These are phyloP conservation scores for Drosophila anomalata DNA, from an alignment of 2,888 invertebrate species.

Conservation along the genomic window DNA sequence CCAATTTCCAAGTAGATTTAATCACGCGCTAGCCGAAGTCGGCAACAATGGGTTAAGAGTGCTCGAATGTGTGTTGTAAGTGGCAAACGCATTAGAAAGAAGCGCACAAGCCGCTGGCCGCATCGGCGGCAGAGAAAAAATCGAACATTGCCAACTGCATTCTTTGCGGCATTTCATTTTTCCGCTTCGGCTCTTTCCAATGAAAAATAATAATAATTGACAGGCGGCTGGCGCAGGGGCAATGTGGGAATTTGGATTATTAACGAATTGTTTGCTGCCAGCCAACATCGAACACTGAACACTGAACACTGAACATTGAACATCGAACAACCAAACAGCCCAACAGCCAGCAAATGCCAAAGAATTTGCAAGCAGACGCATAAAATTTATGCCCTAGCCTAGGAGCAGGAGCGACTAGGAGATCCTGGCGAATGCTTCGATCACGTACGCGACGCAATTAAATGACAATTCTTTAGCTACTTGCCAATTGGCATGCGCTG, in stretches of 20 bases:
- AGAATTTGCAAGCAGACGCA: conserved; percentile 71
- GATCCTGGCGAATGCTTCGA: conserved; percentile 77
- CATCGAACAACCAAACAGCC: conserved; percentile 10
- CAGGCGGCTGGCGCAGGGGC: conserved; percentile 66
- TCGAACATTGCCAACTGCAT: conserved; percentile 30
- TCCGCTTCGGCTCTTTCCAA: conserved; percentile 72
- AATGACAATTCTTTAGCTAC: conserved; percentile 82
- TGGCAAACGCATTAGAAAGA: conserved; percentile 72
- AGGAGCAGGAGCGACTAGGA: conserved; percentile 8
- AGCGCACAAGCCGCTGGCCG: conserved; percentile 12
- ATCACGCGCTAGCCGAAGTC: conserved; percentile 65
- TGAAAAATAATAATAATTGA: conserved; percentile 79
- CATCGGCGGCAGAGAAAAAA: conserved; percentile 5
- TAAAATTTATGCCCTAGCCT: conserved; percentile 69
- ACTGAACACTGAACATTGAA: conserved; percentile 15
- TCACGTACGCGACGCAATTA: conserved; percentile 83
- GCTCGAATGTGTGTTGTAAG: conserved; percentile 54
- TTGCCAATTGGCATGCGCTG: conserved; percentile 72
- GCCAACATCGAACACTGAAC: conserved; percentile 43
- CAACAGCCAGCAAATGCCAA: conserved; percentile 8
- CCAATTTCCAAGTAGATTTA: conserved; percentile 77
- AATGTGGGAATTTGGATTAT: conserved; percentile 80
- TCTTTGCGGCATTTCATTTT: conserved; percentile 73
- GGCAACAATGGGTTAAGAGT: conserved; percentile 72
- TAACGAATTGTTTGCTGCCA: conserved; percentile 75